A percentile compares a stretch with the other conserved stretches of the same genome.
These are phyloP conservation scores for Oeneis ivallda DNA, from an alignment of 2,888 invertebrate species.

Conservation along the genomic window DNA sequence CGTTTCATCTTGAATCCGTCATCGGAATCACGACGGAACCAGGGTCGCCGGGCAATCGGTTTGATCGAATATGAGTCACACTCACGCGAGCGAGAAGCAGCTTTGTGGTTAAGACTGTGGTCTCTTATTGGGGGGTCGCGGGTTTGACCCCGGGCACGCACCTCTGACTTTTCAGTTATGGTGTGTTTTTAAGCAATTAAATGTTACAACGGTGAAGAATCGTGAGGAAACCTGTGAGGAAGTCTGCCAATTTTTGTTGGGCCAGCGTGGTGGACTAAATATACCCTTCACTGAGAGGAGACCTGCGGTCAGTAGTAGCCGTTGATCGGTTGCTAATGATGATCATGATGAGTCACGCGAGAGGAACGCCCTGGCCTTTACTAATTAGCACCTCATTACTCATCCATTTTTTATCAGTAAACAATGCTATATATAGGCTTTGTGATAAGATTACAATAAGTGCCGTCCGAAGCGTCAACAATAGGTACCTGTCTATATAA, in stretches of 20 bases:
- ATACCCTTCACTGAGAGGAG: too few relatives aligned
- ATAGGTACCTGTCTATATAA: constrained; percentile 19
- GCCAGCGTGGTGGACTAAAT: too few relatives aligned
- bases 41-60: constrained; percentile 35
- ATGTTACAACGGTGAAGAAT: too few relatives aligned
- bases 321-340: too few relatives aligned
- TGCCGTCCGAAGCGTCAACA: constrained; percentile 30
- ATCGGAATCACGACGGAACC: constrained; percentile 42
- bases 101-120: too few relatives aligned
- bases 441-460: constrained; percentile 43
- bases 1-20: constrained; percentile 45
- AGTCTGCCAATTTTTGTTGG: too few relatives aligned
- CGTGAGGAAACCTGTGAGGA: too few relatives aligned
- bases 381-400: constrained; percentile 72
- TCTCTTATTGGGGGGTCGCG: too few relatives aligned
- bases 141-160: too few relatives aligned
- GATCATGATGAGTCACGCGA: constrained; percentile 57
- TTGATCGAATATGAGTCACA: constrained; percentile 58
- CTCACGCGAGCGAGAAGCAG: constrained; percentile 48
- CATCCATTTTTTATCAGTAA: constrained; percentile 65
- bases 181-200: too few relatives aligned
- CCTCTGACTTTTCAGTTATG: too few relatives aligned
- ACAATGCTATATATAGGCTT: constrained; percentile 41
- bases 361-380: constrained; percentile 71
- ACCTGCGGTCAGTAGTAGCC: too few relatives aligned